Base-by-base conservation (phyloP, 2,888 invertebrate genomes). In the Isotomurus palustris region DNA sequence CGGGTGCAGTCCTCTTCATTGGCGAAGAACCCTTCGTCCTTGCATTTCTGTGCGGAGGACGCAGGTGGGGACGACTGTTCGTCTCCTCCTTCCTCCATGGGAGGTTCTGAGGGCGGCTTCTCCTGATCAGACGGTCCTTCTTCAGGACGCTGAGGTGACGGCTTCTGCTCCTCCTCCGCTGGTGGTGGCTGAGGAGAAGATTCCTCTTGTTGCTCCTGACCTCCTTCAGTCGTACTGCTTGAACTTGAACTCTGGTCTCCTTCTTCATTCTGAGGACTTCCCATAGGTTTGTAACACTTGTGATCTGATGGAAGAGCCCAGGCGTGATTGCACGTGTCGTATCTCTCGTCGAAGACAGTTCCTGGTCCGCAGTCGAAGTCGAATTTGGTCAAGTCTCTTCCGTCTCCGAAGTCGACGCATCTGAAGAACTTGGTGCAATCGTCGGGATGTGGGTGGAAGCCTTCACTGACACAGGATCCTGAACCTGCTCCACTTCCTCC, bases 341-440 rank as follows among this genome's bases (percentile, higher is more conserved):
- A 59, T 6, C 53, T 60, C 36, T 62, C 61, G 38, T 68, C 66
- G n/a, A 57, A 68, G n/a, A 68, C 66, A 2, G 68, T 68, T 45
- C 68, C 68, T 28, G 54, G 55, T 6, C 61, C 66, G 29, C 66
- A 66, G 32, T 56, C 61, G 50, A 63, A 66, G 12, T 66, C 57
- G 27, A 59, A 66, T 38, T 55, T 56, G n/a, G 41, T 56, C 25
- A 57, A 56, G 17, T 29, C 25, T 4, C 52, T 53, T 1, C 35
- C 58, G 6, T 53, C 32, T 44, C 50, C 58, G 25, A 28, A 44
- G 25, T 58, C 49, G 10, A 63, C 66, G 21, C 66, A 66, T 17
- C 66, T 56, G 48, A 52, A 57, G 44, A 66, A 66, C 36, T 58
- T 58, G 12, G 32, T 51, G 29, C 66, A 66, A 36, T 66, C 54